Conservation (phyloP, 1,140 invertebrate genomes). For the Leptopilina boulardi region DNA sequence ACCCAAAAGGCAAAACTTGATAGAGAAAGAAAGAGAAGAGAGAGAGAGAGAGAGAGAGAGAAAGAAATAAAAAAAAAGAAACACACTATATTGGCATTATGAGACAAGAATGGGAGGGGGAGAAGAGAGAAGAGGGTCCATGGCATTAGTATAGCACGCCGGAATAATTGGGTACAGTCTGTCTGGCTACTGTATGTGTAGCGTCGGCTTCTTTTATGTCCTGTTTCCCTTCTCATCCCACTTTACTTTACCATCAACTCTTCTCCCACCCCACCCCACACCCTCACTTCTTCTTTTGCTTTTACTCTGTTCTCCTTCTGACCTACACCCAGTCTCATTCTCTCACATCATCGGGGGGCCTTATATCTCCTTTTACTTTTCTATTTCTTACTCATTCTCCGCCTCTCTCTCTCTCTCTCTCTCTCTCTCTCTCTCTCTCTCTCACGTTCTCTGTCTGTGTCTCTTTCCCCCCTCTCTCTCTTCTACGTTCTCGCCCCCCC, state of each 20-base stretch:
- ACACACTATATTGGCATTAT: slow-evolving; percentile 30
- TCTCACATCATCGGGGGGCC: slow-evolving; percentile 6
- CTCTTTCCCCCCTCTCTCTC: no score
- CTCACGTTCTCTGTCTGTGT: neutral
- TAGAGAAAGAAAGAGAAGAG: neutral
- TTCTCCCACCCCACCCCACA: slow-evolving; percentile 45
- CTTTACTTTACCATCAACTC: no score
- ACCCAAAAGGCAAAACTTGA: neutral
- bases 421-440: slow-evolving; percentile 31
- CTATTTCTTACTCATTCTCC: no score
- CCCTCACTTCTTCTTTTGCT: slow-evolving; percentile 40
- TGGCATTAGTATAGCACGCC: slow-evolving; percentile 71
- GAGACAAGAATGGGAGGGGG: slow-evolving; percentile 24
- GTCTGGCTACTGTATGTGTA: slow-evolving; percentile 69
- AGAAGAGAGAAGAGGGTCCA: slow-evolving; percentile 24
- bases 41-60: slow-evolving; percentile 16
- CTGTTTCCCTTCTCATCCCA: slow-evolving; percentile 45
- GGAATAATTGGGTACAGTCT: slow-evolving; percentile 75
- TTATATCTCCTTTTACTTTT: neutral
- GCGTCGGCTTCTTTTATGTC: slow-evolving; percentile 68
- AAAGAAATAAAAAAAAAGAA: neutral
- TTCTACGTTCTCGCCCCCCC: no score
- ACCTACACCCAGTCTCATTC: slow-evolving; percentile 39
- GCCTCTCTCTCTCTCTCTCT: slow-evolving; percentile 19
- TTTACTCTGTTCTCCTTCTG: slow-evolving; percentile 40